Evolutionary conservation across 2,797 vertebrate genomes (phyloP), one percentile per base, ranked within the genome.

Genomic region (Siniperca scherzeri): DNA sequence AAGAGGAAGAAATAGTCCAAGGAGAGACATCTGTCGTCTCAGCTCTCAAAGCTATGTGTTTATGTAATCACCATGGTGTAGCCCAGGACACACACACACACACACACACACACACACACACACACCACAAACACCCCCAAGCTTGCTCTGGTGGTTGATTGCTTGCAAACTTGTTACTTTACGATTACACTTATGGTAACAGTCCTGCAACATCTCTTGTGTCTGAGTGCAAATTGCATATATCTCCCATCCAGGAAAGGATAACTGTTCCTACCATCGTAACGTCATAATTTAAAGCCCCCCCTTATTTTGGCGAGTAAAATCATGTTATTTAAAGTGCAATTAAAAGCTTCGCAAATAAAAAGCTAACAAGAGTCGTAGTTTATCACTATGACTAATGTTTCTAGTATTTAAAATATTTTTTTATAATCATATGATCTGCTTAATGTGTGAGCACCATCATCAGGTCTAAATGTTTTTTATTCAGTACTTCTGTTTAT

Each of bases 1-100:
- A 95, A 96, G 90, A 93, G 88, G 84, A 93, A 92, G 84, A 89
- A 90, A 86, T 91, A 87, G 91, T 93, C 88, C 83, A 87, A 88
- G 77, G 82, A 84, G 87, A 92, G 90, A 93, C 92, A 94, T 94
- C 94, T 95, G 94, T 93, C 86, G 65, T 91, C 78, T 92, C 76
- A 69, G 78, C 81, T 88, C 85, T 83, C 73, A 44, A 70, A 86
- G 85, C 81, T 89, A 71, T 91, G 87, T 90, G 91, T 95, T 95
- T 94, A 93, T 92, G 85, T 93, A 95, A 95, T 93, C 91, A 74
- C 87, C 79, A 82, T 84, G 73, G 82, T 83, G 88, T 82, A 79
- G 77, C 42, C 33, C 50, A 76, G 60, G 60, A 74, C 56, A 40
- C 62, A 56, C 66, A 55, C 44, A 17, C 48, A 68, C 46, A 22